Evolutionary conservation across 2,113 vertebrate genomes (phyloP).

Genomic region (Pycnonotus jocosus): DNA sequence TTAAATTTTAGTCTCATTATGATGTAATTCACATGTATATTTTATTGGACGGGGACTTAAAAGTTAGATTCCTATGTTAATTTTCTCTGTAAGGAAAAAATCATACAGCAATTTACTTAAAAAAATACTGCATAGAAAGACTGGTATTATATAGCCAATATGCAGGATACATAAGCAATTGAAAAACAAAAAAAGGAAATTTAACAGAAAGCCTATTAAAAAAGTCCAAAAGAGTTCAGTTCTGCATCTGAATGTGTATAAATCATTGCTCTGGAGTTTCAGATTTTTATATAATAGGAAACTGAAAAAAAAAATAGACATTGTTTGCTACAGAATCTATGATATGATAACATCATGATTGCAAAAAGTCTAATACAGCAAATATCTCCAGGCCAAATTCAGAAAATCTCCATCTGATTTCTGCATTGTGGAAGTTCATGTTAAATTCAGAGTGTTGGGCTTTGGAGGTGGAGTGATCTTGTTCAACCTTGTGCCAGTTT

Average conservation of each 20-base stretch:
- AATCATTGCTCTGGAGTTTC: not conserved
- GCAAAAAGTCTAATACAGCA: not conserved
- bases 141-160: not conserved
- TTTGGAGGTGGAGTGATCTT: not conserved
- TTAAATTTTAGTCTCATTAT: not conserved
- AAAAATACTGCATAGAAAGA: not conserved
- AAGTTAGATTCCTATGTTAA: not conserved
- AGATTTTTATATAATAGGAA: not conserved
- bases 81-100: not conserved
- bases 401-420: slow-evolving; percentile 7
- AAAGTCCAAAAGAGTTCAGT: not conserved
- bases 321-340: not conserved
- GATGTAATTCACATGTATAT: not conserved
- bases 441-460: not conserved
- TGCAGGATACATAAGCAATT: not conserved
- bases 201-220: not conserved
- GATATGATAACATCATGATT: not conserved
- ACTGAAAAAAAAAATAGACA: not conserved
- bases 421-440: not conserved
- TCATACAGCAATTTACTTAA: not conserved
- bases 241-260: not conserved
- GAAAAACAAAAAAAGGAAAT: not conserved
- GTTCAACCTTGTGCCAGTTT: not conserved
- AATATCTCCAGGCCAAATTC: not conserved
- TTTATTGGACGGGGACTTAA: not conserved